These are phyloP conservation scores for Vulpes vulpes DNA, from an alignment of 2,113 vertebrate species.

Conservation along the genomic window DNA sequence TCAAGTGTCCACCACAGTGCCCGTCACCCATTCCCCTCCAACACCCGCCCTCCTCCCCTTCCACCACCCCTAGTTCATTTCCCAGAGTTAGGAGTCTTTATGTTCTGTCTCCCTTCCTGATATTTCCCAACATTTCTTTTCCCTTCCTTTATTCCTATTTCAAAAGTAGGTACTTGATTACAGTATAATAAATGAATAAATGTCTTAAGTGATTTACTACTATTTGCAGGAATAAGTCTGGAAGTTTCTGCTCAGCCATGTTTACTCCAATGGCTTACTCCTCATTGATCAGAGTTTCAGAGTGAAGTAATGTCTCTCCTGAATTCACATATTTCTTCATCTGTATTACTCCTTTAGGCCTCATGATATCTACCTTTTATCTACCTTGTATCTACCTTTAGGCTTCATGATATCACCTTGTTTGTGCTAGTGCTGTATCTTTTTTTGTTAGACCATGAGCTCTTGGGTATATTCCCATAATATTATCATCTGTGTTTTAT, in stretches of 20 bases:
- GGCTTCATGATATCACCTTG: background rate
- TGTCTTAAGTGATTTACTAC: conserved; percentile 17
- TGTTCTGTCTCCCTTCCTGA: too few species aligned
- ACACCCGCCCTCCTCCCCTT: too few species aligned
- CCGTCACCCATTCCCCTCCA: too few species aligned
- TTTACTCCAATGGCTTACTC: background rate
- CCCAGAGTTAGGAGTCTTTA: too few species aligned
- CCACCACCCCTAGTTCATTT: too few species aligned
- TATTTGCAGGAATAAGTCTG: background rate
- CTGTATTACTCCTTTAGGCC: background rate
- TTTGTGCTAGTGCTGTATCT: background rate
- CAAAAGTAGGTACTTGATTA: background rate
- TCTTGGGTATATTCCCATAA: background rate
- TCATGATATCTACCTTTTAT: background rate
- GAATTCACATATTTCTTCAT: background rate
- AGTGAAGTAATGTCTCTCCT: background rate
- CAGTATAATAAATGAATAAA: background rate
- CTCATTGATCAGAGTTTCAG: background rate
- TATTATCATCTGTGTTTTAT: background rate
- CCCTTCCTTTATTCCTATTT: background rate
- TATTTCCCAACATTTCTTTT: too few species aligned
- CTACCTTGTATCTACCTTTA: background rate
- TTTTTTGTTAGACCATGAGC: background rate
- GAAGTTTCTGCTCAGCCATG: background rate
- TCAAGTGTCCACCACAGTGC: too few species aligned